Evolutionary conservation across 1,140 invertebrate species (phyloP).

Genomic region (Drosophila fuyamai): DNA sequence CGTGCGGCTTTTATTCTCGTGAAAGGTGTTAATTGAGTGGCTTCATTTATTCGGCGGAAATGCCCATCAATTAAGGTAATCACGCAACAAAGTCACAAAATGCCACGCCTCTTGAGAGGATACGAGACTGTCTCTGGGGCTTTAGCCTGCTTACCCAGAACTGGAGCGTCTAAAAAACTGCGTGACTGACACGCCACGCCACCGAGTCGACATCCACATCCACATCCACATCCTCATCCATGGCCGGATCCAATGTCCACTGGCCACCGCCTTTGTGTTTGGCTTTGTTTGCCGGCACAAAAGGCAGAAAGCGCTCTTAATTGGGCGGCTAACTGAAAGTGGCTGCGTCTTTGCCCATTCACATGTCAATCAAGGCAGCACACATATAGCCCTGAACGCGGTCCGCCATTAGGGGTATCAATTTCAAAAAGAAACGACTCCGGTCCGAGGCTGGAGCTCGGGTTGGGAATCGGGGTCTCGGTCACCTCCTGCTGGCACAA

Average conservation of each 20-base stretch:
- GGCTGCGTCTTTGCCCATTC: constrained; percentile 77
- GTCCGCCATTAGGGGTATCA: constrained; percentile 66
- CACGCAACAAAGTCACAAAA: constrained; percentile 79
- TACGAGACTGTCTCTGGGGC: constrained; percentile 6
- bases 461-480: neutral
- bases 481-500: constrained; percentile 65
- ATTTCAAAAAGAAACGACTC: constrained; percentile 65
- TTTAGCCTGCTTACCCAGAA: constrained; percentile 14
- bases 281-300: constrained; percentile 73
- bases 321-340: constrained; percentile 82
- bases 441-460: constrained; percentile 15
- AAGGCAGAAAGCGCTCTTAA: constrained; percentile 80
- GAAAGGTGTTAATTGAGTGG: constrained; percentile 83
- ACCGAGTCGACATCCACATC: constrained; percentile 34
- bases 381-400: constrained; percentile 30
- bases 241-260: constrained; percentile 41
- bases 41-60: constrained; percentile 80
- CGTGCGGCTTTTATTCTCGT: constrained; percentile 73
- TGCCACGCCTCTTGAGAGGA: constrained; percentile 52
- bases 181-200: constrained; percentile 76
- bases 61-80: constrained; percentile 83
- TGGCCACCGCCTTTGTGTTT: constrained; percentile 58
- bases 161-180: constrained; percentile 74
- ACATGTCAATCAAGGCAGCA: constrained; percentile 76
- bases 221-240: constrained; percentile 1